Conservation (phyloP, 1,140 invertebrate genomes). For the Cyphomyrmex costatus region DNA sequence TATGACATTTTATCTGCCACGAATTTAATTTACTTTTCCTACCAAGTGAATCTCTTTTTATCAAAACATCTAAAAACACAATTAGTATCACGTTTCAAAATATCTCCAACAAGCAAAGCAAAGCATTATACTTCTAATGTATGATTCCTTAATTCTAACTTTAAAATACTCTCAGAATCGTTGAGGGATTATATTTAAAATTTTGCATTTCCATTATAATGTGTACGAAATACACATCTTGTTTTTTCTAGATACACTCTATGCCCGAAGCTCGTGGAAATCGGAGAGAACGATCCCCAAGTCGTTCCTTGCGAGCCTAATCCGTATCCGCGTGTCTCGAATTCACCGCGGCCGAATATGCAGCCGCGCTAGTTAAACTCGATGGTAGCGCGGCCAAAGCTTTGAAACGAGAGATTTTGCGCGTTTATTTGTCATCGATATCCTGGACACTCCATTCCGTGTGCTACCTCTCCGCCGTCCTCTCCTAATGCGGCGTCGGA, state of each 20-base stretch:
- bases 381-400: constrained; percentile 63
- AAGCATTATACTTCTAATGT: not conserved
- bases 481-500: constrained; percentile 53
- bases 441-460: constrained; percentile 46
- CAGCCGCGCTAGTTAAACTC: constrained; percentile 64
- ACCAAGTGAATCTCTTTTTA: not conserved
- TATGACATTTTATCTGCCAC: too few species aligned
- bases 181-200: not conserved
- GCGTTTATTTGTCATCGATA: constrained; percentile 76
- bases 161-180: not conserved
- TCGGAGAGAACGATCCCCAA: not conserved
- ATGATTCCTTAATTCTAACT: not conserved
- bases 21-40: not conserved
- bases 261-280: not conserved
- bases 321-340: constrained; percentile 48
- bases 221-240: not conserved
- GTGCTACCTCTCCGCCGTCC: not conserved
- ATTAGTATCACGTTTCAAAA: not conserved
- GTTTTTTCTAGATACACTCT: not conserved
- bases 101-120: not conserved
- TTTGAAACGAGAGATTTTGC: constrained; percentile 73
- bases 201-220: not conserved
- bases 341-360: constrained; percentile 13
- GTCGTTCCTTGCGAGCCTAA: constrained; percentile 55
- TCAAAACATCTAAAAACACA: not conserved